A percentile compares a stretch with the other conserved stretches of the same genome.
phyloP scores from a whole-genome alignment of 2,888 invertebrate genomes.

The Apomyelois bistriatella region DNA sequence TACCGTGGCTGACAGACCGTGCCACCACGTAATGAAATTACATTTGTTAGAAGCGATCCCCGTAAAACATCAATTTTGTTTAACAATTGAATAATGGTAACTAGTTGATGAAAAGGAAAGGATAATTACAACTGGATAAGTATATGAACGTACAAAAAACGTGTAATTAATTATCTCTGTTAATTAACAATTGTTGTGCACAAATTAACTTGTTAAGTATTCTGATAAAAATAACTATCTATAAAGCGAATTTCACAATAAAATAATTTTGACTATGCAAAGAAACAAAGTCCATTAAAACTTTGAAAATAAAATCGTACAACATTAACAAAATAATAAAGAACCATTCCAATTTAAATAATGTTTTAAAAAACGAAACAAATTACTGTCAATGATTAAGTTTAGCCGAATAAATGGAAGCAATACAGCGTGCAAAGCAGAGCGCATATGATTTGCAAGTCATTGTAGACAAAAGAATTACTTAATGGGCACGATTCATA shows the following conservation, averaged over 20 bases:
- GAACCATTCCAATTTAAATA: background rate
- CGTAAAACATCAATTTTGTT: constrained; percentile 6
- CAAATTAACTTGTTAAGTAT: too few relatives aligned
- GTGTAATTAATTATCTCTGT: too few relatives aligned
- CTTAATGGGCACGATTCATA: constrained; percentile 38
- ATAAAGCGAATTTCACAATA: too few relatives aligned
- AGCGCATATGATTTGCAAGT: constrained; percentile 42
- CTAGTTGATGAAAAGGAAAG: background rate
- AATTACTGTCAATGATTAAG: constrained; percentile 7
- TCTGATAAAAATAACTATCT: too few relatives aligned
- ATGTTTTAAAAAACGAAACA: background rate
- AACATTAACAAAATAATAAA: too few relatives aligned
- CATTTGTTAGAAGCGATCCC: constrained; percentile 6
- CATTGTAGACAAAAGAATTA: constrained; percentile 54
- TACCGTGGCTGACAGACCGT: constrained; percentile 1
- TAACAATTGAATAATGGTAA: background rate
- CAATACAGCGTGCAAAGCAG: constrained; percentile 33
- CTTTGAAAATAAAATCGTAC: too few relatives aligned
- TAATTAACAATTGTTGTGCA: too few relatives aligned
- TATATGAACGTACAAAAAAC: too few relatives aligned
- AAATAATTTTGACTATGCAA: too few relatives aligned
- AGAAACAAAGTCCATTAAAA: too few relatives aligned
- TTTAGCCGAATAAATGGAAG: constrained; percentile 25
- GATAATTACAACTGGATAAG: background rate
- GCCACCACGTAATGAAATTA: constrained; percentile 1